Evolutionary conservation across 2,797 vertebrate genomes (phyloP).

Genomic region (Pyrocephalus nanus): DNA sequence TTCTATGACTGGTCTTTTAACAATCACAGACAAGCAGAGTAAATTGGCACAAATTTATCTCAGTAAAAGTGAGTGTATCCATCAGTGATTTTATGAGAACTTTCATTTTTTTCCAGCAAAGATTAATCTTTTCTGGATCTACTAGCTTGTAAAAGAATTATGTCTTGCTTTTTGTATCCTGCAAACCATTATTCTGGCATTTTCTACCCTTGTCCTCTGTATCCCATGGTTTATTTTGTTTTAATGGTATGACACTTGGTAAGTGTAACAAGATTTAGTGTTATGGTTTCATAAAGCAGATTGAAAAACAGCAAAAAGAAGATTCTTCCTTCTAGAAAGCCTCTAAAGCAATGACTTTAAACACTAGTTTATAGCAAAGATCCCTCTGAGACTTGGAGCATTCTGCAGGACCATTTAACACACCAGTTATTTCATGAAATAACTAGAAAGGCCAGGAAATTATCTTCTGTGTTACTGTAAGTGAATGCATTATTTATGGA

Average conservation of each 20-base stretch:
- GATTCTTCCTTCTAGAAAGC: not conserved
- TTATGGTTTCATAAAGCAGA: not conserved
- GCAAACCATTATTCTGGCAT: not conserved
- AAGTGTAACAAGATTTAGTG: not conserved
- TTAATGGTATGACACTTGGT: not conserved
- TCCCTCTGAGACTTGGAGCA: not conserved
- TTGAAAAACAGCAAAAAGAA: not conserved
- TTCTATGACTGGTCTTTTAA: not conserved
- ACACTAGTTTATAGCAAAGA: not conserved
- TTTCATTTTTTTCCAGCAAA: not conserved
- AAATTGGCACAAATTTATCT: not conserved
- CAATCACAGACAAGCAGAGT: not conserved
- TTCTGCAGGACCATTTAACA: not conserved
- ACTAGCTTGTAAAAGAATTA: not conserved
- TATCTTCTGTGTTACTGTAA: not conserved
- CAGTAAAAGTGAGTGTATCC: not conserved
- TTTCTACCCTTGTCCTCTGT: not conserved
- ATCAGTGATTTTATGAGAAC: not conserved
- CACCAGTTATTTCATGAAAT: not conserved
- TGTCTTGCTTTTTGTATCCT: not conserved
- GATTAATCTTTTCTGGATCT: not conserved
- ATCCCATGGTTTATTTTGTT: not conserved
- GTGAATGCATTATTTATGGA: not conserved
- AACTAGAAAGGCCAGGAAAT: slow-evolving; percentile 11
- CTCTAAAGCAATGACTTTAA: not conserved